These are phyloP conservation scores for Panurus biarmicus DNA, from an alignment of 2,113 vertebrate species.

Conservation along the genomic window DNA sequence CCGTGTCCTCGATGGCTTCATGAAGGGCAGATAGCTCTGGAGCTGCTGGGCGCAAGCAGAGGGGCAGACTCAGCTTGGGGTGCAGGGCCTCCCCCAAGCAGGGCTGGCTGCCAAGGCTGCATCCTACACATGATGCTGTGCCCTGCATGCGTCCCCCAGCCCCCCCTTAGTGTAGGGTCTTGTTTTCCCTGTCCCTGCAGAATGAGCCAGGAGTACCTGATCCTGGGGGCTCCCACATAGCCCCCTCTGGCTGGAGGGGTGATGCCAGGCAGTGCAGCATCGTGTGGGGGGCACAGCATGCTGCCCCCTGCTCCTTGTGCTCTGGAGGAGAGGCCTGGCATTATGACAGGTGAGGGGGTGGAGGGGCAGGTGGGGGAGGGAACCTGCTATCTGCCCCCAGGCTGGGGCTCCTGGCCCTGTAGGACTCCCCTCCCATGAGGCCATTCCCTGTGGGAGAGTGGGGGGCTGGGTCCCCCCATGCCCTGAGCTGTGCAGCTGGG, in stretches of 20 bases:
- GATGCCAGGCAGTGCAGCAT: background rate
- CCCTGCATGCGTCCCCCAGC: background rate
- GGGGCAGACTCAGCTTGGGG: background rate
- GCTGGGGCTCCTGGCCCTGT: background rate
- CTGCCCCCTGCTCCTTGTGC: background rate
- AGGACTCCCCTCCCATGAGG: background rate
- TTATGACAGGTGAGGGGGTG: background rate
- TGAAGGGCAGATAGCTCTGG: slow-evolving; percentile 84
- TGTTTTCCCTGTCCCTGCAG: background rate
- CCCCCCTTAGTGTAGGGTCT: background rate
- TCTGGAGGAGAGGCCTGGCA: background rate
- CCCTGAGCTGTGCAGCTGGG: background rate
- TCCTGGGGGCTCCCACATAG: background rate
- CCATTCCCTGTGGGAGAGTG: background rate
- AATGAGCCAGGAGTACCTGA: background rate
- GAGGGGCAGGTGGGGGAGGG: background rate
- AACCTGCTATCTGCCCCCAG: background rate
- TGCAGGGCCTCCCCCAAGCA: background rate
- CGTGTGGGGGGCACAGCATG: slow-evolving; percentile 1
- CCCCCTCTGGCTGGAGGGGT: background rate
- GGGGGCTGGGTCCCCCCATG: background rate
- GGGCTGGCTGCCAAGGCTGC: background rate
- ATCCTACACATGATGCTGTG: background rate
- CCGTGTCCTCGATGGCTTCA: slow-evolving; percentile 88
- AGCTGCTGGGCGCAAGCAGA: accelerated